Base-by-base conservation (phyloP, 2,113 vertebrate genomes). In the Pseudorhombus dupliciocellatus region DNA sequence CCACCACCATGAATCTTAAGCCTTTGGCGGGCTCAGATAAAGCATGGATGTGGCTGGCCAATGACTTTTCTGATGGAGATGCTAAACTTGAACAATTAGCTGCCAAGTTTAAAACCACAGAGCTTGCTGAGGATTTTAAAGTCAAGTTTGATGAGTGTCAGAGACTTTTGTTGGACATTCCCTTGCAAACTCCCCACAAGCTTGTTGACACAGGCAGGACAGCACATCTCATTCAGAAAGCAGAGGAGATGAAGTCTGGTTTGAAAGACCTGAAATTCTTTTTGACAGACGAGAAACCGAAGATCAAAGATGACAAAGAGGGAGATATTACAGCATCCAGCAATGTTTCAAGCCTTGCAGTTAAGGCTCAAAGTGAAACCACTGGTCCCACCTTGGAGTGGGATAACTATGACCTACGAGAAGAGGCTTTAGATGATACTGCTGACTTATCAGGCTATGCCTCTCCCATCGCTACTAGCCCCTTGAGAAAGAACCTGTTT, bases 211-310 rank as follows among this genome's bases (percentile, higher is more conserved):
- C 95, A 0, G 97, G 96, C 28, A 94, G 96, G 85, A 97, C 97
- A 22, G 97, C 98, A 31, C 96, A 94, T 10, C 94, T 98, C 50
- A 99, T 99, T 86, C 94, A 98, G 89, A 98, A 96, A 91, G 98
- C 98, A 21, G 98, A 99, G 89, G 96, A 98, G 90, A 98, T 98
- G 97, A 99, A 99, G 84, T 95, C 92, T 65, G 97, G 92, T n/a
- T 93, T 99, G 22, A 99, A 98, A 92, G 96, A 98, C 84, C 92
- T 99, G 15, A 99, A 98, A 89, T 96, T 91, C 0, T 95, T 97
- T 86, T 89, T 99, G 86, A 98, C 97, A 1, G 95, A 95, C 24
- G 95, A 96, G 48, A 96, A 96, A 89, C 88, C 90, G 15, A 98
- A 97, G 84, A 94, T 96, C 53, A 95, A 94, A 74, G 94, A 94